phyloP scores from a whole-genome alignment of 2,113 vertebrate species.

The Passer domesticus region DNA sequence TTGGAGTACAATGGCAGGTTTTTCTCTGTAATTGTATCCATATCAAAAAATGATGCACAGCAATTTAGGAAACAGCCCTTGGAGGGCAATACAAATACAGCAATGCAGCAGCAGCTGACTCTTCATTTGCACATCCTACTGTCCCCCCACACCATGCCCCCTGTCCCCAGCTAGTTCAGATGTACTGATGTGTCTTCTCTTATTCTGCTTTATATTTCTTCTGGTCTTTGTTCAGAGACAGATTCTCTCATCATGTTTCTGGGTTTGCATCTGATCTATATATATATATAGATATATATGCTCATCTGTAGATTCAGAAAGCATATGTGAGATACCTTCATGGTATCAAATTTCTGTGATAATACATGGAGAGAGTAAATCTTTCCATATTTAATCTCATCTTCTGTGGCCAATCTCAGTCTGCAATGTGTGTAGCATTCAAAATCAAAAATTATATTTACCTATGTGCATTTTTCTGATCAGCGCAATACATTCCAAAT shows the following conservation, averaged over 20 bases:
- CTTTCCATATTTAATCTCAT: neutral
- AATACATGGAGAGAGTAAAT: neutral
- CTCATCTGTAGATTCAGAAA: neutral
- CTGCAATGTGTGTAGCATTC: neutral
- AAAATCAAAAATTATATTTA: neutral
- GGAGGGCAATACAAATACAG: neutral
- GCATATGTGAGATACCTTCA: neutral
- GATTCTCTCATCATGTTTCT: neutral
- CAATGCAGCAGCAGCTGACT: neutral
- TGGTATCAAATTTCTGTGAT: neutral
- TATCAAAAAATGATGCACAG: neutral
- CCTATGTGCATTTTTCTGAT: neutral
- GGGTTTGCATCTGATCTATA: neutral
- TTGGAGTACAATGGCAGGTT: neutral
- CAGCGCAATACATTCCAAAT: neutral
- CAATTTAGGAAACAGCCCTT: neutral
- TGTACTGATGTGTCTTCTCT: neutral
- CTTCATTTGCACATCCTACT: neutral
- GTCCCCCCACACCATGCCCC: accelerated
- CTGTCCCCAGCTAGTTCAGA: neutral
- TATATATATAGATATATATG: neutral
- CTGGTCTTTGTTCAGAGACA: neutral
- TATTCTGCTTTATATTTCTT: neutral
- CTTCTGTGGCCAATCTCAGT: neutral
- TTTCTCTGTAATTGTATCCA: neutral